A percentile compares a stretch with the other conserved stretches of the same genome.
Conservation (phyloP, 2,888 invertebrate species). For the Calameuta pallipes region DNA sequence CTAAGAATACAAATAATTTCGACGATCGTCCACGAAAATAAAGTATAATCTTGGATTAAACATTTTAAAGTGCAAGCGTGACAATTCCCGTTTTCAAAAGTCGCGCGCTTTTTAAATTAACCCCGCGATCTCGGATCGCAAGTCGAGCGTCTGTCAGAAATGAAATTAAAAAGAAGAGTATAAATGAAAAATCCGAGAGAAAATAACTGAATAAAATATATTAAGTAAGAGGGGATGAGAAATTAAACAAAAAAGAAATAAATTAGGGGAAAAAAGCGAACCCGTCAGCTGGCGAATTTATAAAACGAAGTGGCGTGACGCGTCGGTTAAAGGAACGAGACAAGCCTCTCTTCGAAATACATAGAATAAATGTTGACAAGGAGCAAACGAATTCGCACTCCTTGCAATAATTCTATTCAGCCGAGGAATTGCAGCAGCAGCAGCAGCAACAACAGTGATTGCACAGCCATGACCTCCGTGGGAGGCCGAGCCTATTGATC, state of each 20-base stretch:
- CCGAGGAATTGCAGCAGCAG: constrained; percentile 12
- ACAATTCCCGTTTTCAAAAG: background rate
- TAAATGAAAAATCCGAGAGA: background rate
- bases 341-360: background rate
- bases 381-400: constrained; percentile 12
- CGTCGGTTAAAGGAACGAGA: background rate
- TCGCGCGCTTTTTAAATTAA: background rate
- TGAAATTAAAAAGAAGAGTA: background rate
- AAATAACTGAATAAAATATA: background rate
- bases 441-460: constrained; percentile 12
- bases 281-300: background rate
- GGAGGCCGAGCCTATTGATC: constrained; percentile 51
- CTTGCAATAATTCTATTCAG: background rate
- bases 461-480: constrained; percentile 34
- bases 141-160: background rate
- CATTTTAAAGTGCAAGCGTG: no score
- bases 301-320: background rate
- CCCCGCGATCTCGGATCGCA: background rate
- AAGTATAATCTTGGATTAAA: no score
- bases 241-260: background rate
- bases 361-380: constrained; percentile 1
- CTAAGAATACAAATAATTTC: constrained; percentile 4
- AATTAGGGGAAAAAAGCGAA: no score
- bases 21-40: no score
- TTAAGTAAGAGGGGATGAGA: background rate